Base-by-base conservation (phyloP, 2,888 invertebrate genomes). In the Phengaris arion region DNA sequence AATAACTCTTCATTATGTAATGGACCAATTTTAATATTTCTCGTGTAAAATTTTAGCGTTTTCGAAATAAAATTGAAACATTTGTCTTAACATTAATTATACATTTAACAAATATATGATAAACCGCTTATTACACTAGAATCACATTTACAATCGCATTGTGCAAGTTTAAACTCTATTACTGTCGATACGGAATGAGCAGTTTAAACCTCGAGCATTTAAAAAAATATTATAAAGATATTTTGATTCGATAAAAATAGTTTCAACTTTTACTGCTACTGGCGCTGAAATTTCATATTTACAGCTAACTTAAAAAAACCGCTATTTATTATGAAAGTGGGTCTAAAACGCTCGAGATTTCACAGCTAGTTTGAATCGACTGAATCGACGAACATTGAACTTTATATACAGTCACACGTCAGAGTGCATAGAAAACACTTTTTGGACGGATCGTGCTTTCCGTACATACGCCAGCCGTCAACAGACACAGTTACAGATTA, bases 401-500 rank as follows among this genome's bases (percentile, higher is more conserved):
- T 48, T 51, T 68, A 4, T 35, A 72, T 52, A 72, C 51, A 68
- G 54, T 5, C 51, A 22, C 46, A 35, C 54, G 72, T 55, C 64
- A 68, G 68, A 45, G 73, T 48, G 55, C 48, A 81, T 81, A 83
- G 84, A 83, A 83, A 85, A 85, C 83, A 84, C 83, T 83, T 83
- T 83, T 82, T 89, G 90, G 90, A 90, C 90, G 90, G 90, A 90
- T 87, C 86, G 85, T 87, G 86, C 81, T 81, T 86, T 84, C 83
- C 81, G 35, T 35, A 54, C 72, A 35, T 45, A 7, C 52, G 52
- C 35, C 72, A 15, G 54, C 22, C 6, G 22, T 35, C 51, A 45
- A n/a, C 59, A 12, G 0, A 46, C 13, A 9, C 45, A 13, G 6
- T 68, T 45, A 8, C 45, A 64, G 6, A 48, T 48, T 48, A 6